Percentiles rank a stretch among this genome's conserved stretches.
phyloP scores from a whole-genome alignment of 1,140 invertebrate species.

The Pentalonia nigronervosa region DNA sequence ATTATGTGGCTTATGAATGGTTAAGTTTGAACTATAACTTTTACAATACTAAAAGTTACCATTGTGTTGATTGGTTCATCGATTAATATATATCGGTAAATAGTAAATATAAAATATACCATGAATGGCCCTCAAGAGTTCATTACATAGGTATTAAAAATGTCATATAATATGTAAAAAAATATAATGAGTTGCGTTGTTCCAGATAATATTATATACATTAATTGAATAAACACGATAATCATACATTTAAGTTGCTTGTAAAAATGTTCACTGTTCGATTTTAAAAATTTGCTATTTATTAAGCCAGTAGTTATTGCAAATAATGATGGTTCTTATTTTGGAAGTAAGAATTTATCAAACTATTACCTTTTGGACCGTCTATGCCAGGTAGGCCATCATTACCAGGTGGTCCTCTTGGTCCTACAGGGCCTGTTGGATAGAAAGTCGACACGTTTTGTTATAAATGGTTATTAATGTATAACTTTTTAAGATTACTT shows the following conservation, averaged over 20 bases:
- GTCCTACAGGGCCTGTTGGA: slow-evolving; percentile 66
- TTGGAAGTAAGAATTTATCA: slow-evolving; percentile 43
- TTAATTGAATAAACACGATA: neutral
- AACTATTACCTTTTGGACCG: slow-evolving; percentile 72
- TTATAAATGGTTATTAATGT: neutral
- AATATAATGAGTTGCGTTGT: neutral
- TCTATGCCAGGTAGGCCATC: slow-evolving; percentile 66
- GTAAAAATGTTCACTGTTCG: neutral
- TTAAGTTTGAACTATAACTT: neutral
- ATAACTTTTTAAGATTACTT: neutral
- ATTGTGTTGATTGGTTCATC: neutral
- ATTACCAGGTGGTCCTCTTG: slow-evolving; percentile 65
- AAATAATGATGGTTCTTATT: neutral
- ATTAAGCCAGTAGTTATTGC: slow-evolving; percentile 64
- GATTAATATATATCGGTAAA: neutral
- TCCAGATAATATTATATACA: neutral
- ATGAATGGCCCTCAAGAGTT: neutral
- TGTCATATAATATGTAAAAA: neutral
- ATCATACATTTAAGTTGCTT: neutral
- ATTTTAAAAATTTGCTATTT: neutral
- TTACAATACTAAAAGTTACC: neutral
- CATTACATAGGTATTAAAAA: neutral
- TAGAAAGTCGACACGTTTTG: neutral
- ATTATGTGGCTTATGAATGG: neutral
- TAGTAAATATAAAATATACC: neutral